Evolutionary conservation across 1,140 invertebrate species (phyloP), one percentile per base, ranked within the genome.

Genomic region (Drosophila sproati): DNA sequence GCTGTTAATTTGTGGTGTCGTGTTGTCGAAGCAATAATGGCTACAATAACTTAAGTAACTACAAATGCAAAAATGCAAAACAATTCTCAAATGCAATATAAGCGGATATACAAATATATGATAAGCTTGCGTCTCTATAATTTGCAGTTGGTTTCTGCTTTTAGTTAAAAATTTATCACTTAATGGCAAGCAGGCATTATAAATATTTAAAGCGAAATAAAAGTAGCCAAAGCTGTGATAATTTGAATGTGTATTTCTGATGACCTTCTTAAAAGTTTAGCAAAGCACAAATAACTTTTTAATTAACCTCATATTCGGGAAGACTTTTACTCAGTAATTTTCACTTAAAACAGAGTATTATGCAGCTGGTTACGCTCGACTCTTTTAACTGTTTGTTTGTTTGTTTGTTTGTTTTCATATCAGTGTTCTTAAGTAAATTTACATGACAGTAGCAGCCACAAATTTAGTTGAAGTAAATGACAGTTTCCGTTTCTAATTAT

Each of bases 341-440:
- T 8, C 3, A 20, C 20, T 20, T 20, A 20, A 20, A 20, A 4
- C 34, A 43, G 39, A 43, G 39, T 43, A 43, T 43, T 2, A 4
- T 10, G 3, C 6, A n/a, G 6, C n/a, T n/a, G 39, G 39, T 6
- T n/a, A 43, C 10, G 20, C 55, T 54, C 71, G 45, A 52, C 34
- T 67, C 37, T 31, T 41, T 55, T 20, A 34, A 55, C 51, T 20
- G 20, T 20, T 63, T 51, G 8, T 51, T 48, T 63, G 41, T 51
- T 48, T 63, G 41, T 39, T 68, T 63, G 41, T 12, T 12, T 12
- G 12, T 39, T 68, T 71, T 48, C 43, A 73, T 55, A 69, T 52
- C 62, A 76, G 60, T 77, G 72, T 85, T 82, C 70, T 80, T 77
- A 70, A 80, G 61, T 77, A 80, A 80, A 85, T 85, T 85, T 80